Percentiles rank a stretch among this genome's conserved stretches.
phyloP scores from a whole-genome alignment of 2,113 vertebrate species.

The Apaloderma vittatum region DNA sequence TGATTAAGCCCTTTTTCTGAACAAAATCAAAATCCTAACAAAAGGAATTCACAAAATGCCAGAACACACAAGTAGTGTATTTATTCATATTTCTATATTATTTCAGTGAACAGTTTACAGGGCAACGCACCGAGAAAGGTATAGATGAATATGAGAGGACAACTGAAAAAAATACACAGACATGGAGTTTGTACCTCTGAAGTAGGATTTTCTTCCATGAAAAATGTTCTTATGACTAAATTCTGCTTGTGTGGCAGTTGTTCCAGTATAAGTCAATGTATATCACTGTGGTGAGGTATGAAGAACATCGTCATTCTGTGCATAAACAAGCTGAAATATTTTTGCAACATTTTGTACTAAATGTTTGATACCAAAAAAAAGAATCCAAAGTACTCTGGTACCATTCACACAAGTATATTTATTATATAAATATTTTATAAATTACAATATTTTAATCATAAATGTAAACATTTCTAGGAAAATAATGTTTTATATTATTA shows the following conservation, averaged over 20 bases:
- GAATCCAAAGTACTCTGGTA: not conserved
- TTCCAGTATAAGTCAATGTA: not conserved
- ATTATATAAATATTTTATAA: slow-evolving; percentile 79
- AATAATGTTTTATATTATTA: slow-evolving; percentile 61
- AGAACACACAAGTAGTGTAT: not conserved
- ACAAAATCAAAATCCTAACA: not conserved
- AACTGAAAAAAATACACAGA: not conserved
- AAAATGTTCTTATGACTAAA: not conserved
- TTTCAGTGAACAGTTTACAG: not conserved
- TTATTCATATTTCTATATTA: not conserved
- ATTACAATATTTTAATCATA: slow-evolving; percentile 69
- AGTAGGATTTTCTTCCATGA: not conserved
- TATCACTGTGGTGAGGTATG: not conserved
- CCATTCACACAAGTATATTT: slow-evolving; percentile 69
- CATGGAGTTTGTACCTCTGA: not conserved
- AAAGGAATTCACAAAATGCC: not conserved
- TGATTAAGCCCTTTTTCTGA: not conserved
- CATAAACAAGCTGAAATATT: not conserved
- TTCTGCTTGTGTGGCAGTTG: not conserved
- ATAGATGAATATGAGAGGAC: not conserved
- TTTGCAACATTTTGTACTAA: not conserved
- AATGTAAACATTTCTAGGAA: slow-evolving; percentile 73
- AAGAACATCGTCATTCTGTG: not conserved
- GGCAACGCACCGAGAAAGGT: not conserved
- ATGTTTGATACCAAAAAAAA: not conserved